phyloP scores from a whole-genome alignment of 2,113 vertebrate genomes.

The Thalassoma bifasciatum region DNA sequence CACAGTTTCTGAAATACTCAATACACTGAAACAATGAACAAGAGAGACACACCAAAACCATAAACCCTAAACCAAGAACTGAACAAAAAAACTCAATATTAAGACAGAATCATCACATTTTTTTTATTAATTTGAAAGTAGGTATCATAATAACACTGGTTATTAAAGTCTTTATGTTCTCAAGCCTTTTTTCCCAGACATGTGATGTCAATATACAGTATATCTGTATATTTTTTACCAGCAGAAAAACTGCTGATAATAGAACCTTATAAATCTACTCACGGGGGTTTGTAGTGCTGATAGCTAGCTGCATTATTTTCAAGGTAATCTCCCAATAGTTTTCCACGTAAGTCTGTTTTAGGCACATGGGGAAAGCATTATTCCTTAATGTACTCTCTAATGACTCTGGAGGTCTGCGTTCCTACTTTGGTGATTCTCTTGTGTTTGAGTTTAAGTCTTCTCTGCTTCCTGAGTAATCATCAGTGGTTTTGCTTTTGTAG shows the following conservation, averaged over 20 bases:
- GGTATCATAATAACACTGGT: no score
- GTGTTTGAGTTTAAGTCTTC: constrained; percentile 63
- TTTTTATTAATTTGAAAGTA: no score
- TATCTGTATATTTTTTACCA: constrained; percentile 12
- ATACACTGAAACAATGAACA: no score
- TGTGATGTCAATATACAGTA: neutral
- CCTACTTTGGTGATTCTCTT: constrained; percentile 72
- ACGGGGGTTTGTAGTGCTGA: constrained; percentile 45
- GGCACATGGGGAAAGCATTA: constrained; percentile 78
- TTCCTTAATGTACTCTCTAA: constrained; percentile 74
- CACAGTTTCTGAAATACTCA: no score
- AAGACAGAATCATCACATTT: no score
- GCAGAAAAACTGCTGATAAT: constrained; percentile 1
- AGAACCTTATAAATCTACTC: constrained; percentile 45
- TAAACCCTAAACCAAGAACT: no score
- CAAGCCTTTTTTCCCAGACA: neutral
- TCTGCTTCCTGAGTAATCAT: constrained; percentile 76
- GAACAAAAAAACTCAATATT: no score
- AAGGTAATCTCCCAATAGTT: constrained; percentile 64
- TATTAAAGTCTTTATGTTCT: no score
- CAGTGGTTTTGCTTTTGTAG: constrained; percentile 58
- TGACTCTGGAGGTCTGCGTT: constrained; percentile 73
- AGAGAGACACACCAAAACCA: no score
- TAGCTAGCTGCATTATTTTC: constrained; percentile 46
- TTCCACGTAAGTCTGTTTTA: constrained; percentile 53